Percentiles rank a stretch among this genome's conserved stretches.
Conservation (phyloP, 1,140 invertebrate species). For the Lasaia peninsularis region DNA sequence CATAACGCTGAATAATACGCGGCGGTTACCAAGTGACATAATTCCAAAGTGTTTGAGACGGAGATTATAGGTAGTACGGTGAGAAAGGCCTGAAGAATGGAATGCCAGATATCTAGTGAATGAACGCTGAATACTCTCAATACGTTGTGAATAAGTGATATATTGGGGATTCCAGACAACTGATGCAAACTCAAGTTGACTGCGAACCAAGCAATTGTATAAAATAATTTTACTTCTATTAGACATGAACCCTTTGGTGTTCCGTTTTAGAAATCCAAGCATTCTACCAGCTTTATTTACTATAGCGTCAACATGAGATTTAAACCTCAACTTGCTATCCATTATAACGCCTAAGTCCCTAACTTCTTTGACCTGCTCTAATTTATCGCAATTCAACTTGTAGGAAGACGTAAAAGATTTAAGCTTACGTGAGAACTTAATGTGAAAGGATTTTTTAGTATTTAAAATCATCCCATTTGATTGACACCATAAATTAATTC, state of each 20-base stretch:
- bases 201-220: neutral
- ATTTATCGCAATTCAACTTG: neutral
- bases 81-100: neutral
- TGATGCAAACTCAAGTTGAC: constrained; percentile 21
- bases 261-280: neutral
- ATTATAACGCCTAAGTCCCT: neutral
- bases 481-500: neutral
- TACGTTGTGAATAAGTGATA: constrained; percentile 9
- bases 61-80: neutral
- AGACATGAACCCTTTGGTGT: neutral
- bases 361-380: neutral
- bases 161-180: constrained; percentile 21
- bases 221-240: neutral
- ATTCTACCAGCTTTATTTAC: neutral
- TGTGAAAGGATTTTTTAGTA: neutral
- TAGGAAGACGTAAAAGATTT: neutral
- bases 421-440: neutral
- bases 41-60: neutral
- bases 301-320: neutral
- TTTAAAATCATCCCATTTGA: neutral
- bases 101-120: constrained; percentile 16
- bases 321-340: neutral
- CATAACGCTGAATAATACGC: no score
- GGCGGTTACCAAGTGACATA: neutral
- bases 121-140: constrained; percentile 16